Conservation (phyloP, 2,888 invertebrate genomes). For the Melanotus villosus region DNA sequence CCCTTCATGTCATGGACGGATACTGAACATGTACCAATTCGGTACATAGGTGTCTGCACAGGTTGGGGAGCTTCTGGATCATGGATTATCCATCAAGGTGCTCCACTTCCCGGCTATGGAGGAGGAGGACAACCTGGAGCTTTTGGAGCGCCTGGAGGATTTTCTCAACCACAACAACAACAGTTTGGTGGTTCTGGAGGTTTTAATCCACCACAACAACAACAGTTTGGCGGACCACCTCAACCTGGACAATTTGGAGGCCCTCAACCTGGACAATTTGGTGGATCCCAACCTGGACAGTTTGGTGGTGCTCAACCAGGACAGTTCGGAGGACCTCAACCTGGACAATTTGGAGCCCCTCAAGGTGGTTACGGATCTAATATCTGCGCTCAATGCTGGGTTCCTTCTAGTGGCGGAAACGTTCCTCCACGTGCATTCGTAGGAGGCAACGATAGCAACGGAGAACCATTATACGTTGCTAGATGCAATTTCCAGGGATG, state of each 20-base stretch:
- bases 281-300: background rate
- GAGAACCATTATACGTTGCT: constrained; percentile 78
- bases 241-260: background rate
- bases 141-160: background rate
- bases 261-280: constrained; percentile 4
- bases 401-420: constrained; percentile 76
- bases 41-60: constrained; percentile 86
- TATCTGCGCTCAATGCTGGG: constrained; percentile 75
- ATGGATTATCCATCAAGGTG: constrained; percentile 79
- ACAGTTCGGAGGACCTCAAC: constrained; percentile 4
- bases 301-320: constrained; percentile 2
- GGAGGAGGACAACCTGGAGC: constrained; percentile 8
- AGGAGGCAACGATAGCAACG: constrained; percentile 73
- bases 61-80: constrained; percentile 89
- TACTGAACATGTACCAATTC: constrained; percentile 79
- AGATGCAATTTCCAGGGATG: constrained; percentile 81
- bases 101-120: constrained; percentile 42
- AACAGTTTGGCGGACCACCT: background rate
- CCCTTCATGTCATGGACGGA: constrained; percentile 84
- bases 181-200: background rate
- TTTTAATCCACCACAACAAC: background rate
- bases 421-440: constrained; percentile 83
- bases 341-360: constrained; percentile 10
- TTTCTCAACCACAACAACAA: background rate
- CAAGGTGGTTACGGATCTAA: constrained; percentile 20